Base-by-base conservation (phyloP, 2,797 vertebrate species). In the Galago senegalensis region DNA sequence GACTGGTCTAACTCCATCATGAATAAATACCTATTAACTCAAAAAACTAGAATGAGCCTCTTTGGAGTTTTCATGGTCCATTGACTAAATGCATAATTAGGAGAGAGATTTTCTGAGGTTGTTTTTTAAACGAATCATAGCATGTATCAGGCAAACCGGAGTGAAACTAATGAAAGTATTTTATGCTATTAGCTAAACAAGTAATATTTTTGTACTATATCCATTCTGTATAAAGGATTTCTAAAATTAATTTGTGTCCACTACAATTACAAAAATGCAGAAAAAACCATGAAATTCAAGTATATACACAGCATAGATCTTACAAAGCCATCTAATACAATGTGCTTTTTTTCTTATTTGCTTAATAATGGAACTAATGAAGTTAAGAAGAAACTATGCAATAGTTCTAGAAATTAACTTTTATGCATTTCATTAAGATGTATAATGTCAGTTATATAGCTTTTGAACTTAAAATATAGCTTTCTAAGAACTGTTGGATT, bases 11-110 rank as follows among this genome's bases (percentile, higher is more conserved):
- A 83, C 31, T 94, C 72, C 46, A 94, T 65, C n/a, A 65, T 81
- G 75, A 97, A 86, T 89, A 90, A 91, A 87, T 76, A 82, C 25
- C 43, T 89, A 82, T 86, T 93, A 90, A 70, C 7, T 95, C 43
- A 75, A 67, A 89, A 95, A 88, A n/a, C n/a, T 67, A 83, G 86
- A 92, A 93, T 83, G 46, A 88, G 20, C 56, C 73, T 96, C 79
- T 43, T 63, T 34, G 34, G 69, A 49, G 27, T 0, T 72, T 93
- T 88, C 86, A 82, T 53, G 70, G 43, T 61, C 81, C 65, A 84
- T 37, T 94, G 93, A 72, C 56, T 87, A 87, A 67, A 70, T 77
- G 23, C 31, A 58, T 91, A 96, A 97, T 84, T 93, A 95, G 37
- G 34, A 76, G 73, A 95, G 65, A 86, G 43, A 53, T 88, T 95